Percentiles rank a stretch among this genome's conserved stretches.
Evolutionary conservation across 2,113 vertebrate species (phyloP).

Genomic region (Tyto alba): DNA sequence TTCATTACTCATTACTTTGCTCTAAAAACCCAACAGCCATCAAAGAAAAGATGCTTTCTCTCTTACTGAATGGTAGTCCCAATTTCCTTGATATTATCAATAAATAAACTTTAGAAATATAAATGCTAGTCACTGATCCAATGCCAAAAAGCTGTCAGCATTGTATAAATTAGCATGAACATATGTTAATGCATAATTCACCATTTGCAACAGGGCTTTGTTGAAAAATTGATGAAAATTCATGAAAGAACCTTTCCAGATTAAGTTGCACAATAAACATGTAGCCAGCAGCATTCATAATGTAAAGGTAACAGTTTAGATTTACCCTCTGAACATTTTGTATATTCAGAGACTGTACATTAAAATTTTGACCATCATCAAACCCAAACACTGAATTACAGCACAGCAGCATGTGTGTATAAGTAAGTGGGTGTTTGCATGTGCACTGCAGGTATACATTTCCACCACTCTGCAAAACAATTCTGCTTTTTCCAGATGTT

Average conservation of each 20-base stretch:
- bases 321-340: not conserved
- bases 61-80: not conserved
- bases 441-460: fast-evolving
- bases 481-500: not conserved
- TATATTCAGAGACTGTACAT: not conserved
- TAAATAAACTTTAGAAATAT: constrained; percentile 46
- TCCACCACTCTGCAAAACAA: not conserved
- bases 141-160: constrained; percentile 58
- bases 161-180: constrained; percentile 67
- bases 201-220: constrained; percentile 51
- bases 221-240: constrained; percentile 69
- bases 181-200: constrained; percentile 77
- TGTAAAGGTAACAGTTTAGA: not conserved
- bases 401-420: not conserved
- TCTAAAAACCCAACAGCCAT: not conserved
- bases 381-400: not conserved
- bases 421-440: not conserved
- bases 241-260: constrained; percentile 52
- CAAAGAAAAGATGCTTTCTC: not conserved
- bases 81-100: constrained; percentile 25
- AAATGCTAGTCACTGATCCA: constrained; percentile 37
- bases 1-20: not conserved
- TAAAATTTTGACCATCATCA: not conserved
- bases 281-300: not conserved
- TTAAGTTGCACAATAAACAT: constrained; percentile 24